A percentile compares a stretch with the other conserved stretches of the same genome.
Evolutionary conservation across 2,113 vertebrate genomes (phyloP).

Genomic region (Pontoporia blainvillei): DNA sequence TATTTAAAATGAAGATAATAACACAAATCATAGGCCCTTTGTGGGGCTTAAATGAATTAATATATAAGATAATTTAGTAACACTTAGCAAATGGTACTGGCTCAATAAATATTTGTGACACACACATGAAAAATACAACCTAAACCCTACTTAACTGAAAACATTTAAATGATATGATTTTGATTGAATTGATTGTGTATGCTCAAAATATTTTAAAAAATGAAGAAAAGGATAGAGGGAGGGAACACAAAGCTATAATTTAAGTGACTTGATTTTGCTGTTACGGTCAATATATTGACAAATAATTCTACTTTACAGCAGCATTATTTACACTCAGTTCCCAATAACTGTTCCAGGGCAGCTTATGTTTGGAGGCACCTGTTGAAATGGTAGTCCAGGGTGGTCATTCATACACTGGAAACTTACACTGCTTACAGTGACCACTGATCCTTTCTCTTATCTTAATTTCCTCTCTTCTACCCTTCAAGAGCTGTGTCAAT

Average conservation of each 20-base stretch:
- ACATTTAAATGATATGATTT: background rate
- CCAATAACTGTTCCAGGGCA: background rate
- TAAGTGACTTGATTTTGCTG: background rate
- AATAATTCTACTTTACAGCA: background rate
- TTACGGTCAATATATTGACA: background rate
- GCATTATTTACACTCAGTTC: background rate
- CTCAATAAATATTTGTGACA: background rate
- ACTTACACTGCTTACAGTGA: background rate
- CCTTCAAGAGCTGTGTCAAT: background rate
- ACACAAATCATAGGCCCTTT: background rate
- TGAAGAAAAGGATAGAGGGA: background rate
- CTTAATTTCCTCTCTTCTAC: background rate
- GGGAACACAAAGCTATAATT: background rate
- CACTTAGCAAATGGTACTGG: background rate
- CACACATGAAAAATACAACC: background rate
- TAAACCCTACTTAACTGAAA: background rate
- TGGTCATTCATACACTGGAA: background rate
- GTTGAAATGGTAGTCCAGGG: background rate
- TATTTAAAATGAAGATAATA: background rate
- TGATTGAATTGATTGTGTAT: background rate
- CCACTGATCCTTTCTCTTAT: background rate
- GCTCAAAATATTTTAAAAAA: background rate
- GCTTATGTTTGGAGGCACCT: background rate
- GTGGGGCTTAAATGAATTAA: background rate
- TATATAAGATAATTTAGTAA: background rate